phyloP scores from a whole-genome alignment of 2,113 vertebrate species.

The Puntigrus tetrazona region DNA sequence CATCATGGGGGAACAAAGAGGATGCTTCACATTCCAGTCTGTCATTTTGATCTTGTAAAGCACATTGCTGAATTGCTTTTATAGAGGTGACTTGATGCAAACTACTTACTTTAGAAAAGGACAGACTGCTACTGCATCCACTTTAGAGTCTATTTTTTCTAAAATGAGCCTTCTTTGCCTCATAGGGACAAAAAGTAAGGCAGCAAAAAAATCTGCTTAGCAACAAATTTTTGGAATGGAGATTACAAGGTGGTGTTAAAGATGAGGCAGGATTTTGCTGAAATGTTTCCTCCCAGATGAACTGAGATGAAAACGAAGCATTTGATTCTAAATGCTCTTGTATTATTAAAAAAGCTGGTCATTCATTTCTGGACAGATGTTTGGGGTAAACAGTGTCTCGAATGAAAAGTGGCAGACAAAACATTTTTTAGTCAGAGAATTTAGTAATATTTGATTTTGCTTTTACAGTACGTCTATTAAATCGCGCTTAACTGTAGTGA shows the following conservation, averaged over 20 bases:
- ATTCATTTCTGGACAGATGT: not conserved
- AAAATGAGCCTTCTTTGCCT: slow-evolving; percentile 25
- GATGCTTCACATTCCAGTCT: slow-evolving; percentile 32
- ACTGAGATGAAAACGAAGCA: not conserved
- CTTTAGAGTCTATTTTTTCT: not conserved
- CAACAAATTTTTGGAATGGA: slow-evolving; percentile 15
- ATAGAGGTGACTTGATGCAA: slow-evolving; percentile 41
- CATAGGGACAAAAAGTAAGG: slow-evolving; percentile 1
- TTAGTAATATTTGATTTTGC: not conserved
- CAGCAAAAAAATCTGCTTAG: not conserved
- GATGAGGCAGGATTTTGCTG: not conserved
- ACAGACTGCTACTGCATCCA: slow-evolving; percentile 18
- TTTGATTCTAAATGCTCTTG: not conserved
- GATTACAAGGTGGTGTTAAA: not conserved
- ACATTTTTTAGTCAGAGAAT: not conserved
- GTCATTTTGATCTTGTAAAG: slow-evolving; percentile 35
- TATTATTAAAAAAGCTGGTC: not conserved
- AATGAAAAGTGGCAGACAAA: not conserved
- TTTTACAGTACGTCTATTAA: not conserved
- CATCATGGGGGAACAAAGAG: slow-evolving; percentile 18
- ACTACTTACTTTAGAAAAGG: slow-evolving; percentile 37
- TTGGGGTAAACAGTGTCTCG: not conserved
- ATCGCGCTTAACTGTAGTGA: not conserved
- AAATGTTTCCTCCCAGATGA: not conserved
- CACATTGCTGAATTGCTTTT: slow-evolving; percentile 40